Percentiles rank a stretch among this genome's conserved stretches.
These are phyloP conservation scores for Holcopasites calliopsidis DNA, from an alignment of 1,140 invertebrate genomes.

Conservation along the genomic window DNA sequence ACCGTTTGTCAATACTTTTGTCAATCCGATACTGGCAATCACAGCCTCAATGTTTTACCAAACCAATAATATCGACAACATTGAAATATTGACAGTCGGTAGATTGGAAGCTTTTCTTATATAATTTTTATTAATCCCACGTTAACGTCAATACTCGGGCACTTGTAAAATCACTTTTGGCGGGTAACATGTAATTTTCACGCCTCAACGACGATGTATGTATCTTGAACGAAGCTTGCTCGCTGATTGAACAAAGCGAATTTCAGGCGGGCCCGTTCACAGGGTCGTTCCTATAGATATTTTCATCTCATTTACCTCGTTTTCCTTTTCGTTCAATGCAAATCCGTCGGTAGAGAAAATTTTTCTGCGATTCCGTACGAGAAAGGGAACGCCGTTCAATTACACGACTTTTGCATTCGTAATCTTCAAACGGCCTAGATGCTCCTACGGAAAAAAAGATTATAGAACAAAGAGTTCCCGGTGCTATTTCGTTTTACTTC, in stretches of 20 bases:
- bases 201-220: background rate
- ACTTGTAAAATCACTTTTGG: too few relatives aligned
- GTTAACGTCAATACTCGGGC: too few relatives aligned
- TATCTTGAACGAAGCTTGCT: too few relatives aligned
- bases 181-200: background rate
- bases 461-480: constrained; percentile 30
- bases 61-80: too few relatives aligned
- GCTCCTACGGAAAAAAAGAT: constrained; percentile 39
- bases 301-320: background rate
- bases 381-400: background rate
- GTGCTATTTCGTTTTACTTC: constrained; percentile 60
- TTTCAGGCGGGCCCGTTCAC: background rate
- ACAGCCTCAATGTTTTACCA: too few relatives aligned
- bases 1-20: too few relatives aligned
- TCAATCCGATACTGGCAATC: too few relatives aligned
- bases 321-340: background rate
- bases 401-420: constrained; percentile 12
- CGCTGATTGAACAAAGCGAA: background rate
- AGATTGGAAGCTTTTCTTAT: too few relatives aligned
- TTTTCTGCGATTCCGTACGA: background rate
- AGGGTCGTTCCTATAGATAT: background rate
- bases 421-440: constrained; percentile 43
- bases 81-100: too few relatives aligned
- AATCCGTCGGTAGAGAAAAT: background rate
- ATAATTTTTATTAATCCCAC: too few relatives aligned